Conservation (phyloP, 2,797 vertebrate species). For the Xiphorhynchus erythropygius region DNA sequence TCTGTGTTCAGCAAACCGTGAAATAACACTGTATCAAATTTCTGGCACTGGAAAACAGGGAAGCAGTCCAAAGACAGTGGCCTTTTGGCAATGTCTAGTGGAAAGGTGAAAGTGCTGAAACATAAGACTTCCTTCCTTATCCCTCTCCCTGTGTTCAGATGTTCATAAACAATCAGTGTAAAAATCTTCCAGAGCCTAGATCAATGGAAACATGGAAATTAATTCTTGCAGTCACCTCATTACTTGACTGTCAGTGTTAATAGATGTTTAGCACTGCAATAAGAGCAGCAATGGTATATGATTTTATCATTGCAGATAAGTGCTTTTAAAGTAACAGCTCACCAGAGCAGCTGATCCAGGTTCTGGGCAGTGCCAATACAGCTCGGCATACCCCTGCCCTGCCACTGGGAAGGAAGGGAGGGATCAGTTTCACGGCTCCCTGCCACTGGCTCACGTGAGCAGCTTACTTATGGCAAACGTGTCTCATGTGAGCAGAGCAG, state of each 20-base stretch:
- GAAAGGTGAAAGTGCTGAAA: conserved; percentile 21
- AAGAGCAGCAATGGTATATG: background rate
- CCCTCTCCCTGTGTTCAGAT: background rate
- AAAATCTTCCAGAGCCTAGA: background rate
- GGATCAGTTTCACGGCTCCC: background rate
- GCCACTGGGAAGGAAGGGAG: background rate
- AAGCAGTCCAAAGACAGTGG: background rate
- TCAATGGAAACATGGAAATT: conserved; percentile 42
- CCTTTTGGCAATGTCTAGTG: background rate
- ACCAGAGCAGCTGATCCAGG: background rate
- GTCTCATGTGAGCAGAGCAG: background rate
- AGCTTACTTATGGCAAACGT: background rate
- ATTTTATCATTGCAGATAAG: background rate
- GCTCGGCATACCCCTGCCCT: background rate
- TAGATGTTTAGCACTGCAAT: background rate
- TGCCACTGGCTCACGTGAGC: background rate
- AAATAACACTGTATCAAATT: conserved; percentile 23
- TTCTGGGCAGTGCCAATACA: rapidly evolving
- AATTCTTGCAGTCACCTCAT: conserved; percentile 49
- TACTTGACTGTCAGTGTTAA: conserved; percentile 19
- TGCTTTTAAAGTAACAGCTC: background rate
- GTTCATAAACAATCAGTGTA: background rate
- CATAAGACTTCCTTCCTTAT: background rate
- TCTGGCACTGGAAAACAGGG: background rate
- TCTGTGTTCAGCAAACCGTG: conserved; percentile 7